Percentiles rank a stretch among this genome's conserved stretches.
phyloP scores from a whole-genome alignment of 2,113 vertebrate genomes.

The Carollia perspicillata region DNA sequence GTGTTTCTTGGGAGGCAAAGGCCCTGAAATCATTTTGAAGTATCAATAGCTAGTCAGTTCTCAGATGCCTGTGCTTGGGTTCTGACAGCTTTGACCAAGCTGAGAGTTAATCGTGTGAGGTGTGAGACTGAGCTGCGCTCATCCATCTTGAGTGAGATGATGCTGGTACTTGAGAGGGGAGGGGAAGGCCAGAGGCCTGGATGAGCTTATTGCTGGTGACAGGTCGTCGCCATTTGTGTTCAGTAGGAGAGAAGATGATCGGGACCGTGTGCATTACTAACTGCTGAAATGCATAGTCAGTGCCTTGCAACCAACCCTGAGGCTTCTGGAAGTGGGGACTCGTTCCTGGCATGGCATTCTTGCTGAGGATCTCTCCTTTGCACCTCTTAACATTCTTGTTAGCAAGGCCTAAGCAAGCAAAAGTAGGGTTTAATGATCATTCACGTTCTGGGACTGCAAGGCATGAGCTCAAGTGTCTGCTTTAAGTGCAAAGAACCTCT shows the following conservation, averaged over 20 bases:
- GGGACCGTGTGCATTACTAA: not conserved
- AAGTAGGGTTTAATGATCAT: not conserved
- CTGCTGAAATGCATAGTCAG: not conserved
- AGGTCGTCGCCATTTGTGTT: not conserved
- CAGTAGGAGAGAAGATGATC: not conserved
- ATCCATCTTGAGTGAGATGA: not conserved
- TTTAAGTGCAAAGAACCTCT: not conserved
- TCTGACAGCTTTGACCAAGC: not conserved
- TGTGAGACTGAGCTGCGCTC: not conserved
- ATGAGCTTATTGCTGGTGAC: not conserved
- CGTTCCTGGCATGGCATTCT: not conserved
- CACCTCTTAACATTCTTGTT: not conserved
- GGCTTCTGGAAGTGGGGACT: not conserved
- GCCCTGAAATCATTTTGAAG: not conserved
- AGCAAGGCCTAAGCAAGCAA: not conserved
- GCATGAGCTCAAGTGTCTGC: not conserved
- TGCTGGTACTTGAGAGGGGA: not conserved
- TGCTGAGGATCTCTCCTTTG: not conserved
- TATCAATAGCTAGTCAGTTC: not conserved
- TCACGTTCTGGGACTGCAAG: not conserved
- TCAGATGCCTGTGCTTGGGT: not conserved
- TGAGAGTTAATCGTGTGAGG: not conserved
- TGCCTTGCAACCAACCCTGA: not conserved
- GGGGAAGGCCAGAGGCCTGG: not conserved
- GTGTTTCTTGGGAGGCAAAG: not conserved